phyloP scores from a whole-genome alignment of 2,113 vertebrate species.

The Paramisgurnus dabryanus region DNA sequence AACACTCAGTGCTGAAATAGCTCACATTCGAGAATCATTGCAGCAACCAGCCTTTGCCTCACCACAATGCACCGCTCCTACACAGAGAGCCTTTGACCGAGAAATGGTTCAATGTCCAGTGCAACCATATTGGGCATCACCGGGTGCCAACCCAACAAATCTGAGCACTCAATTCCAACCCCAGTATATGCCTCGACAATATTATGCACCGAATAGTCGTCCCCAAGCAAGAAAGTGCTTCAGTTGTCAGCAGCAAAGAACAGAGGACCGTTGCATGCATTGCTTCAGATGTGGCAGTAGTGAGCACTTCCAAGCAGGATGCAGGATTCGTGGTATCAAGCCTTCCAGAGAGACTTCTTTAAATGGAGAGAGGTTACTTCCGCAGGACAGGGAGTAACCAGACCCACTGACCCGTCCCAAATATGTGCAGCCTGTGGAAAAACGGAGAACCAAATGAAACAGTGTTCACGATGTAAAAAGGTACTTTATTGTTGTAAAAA shows the following conservation, averaged over 20 bases:
- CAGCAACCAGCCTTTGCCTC: no score
- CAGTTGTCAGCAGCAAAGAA: slow-evolving; percentile 36
- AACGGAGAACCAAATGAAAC: not conserved
- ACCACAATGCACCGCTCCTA: not conserved
- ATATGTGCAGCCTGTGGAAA: not conserved
- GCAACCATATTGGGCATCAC: not conserved
- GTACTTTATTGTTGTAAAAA: not conserved
- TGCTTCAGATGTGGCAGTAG: slow-evolving; percentile 46
- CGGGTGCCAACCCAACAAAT: not conserved
- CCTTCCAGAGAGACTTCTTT: slow-evolving; percentile 28
- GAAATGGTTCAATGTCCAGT: not conserved
- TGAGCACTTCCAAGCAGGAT: slow-evolving; percentile 45
- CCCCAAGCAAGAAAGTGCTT: slow-evolving; percentile 17
- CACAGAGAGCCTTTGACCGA: not conserved
- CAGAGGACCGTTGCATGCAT: slow-evolving; percentile 27
- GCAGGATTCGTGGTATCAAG: slow-evolving; percentile 14
- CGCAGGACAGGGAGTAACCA: slow-evolving; percentile 43
- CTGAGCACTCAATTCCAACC: not conserved
- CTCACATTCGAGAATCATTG: no score
- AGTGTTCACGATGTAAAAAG: not conserved
- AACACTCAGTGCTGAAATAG: no score
- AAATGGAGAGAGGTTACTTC: slow-evolving; percentile 24
- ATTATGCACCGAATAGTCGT: not conserved
- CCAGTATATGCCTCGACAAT: not conserved
- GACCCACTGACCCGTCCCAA: slow-evolving; percentile 16